Base-by-base conservation (phyloP, 2,113 vertebrate species). In the Epinephelus lanceolatus region DNA sequence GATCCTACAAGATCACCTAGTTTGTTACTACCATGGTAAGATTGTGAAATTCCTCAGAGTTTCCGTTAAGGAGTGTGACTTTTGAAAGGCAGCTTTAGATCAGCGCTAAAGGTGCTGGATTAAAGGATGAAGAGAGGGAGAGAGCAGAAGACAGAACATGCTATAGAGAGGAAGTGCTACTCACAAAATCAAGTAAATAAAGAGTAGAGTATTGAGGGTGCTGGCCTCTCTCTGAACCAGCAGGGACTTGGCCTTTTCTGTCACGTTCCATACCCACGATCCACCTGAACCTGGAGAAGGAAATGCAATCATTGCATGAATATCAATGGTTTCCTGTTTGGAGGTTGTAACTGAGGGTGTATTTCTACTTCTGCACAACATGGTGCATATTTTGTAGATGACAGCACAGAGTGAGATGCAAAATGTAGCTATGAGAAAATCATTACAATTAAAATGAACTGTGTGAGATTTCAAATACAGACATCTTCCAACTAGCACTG, bases 171-270 rank as follows among this genome's bases (percentile, higher is more conserved):
- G 25, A 69, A 17, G 25, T 6, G 42, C 12, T 59, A 96, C 97
- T 97, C 84, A 97, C 97, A 98, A 91, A 66, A 97, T 92, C 87
- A 97, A 85, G 92, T 97, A 97, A 88, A 97, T 91, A 82, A 95
- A 87, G 80, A 97, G 94, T 27, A 97, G 18, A 5, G 88, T 89
- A 83, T 96, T 95, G 84, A 97, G 86, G 83, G 84, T 89, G 81
- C 89, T 93, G 70, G 92, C 77, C 57, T 90, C 92, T 73, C 92
- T 89, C 84, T 94, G 94, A 86, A 91, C 86, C 81, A 94, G 88
- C 66, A 91, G 71, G 0, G 74, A 74, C 14, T 88, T 77, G 53
- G 86, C 93, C 67, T 76, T 92, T 80, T 72, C 81, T 10, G 78
- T 91, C 71, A 93, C 73, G 0, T 0, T 94, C 87, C 78, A 92